phyloP scores from a whole-genome alignment of 2,113 vertebrate species.

The Cromileptes altivelis region DNA sequence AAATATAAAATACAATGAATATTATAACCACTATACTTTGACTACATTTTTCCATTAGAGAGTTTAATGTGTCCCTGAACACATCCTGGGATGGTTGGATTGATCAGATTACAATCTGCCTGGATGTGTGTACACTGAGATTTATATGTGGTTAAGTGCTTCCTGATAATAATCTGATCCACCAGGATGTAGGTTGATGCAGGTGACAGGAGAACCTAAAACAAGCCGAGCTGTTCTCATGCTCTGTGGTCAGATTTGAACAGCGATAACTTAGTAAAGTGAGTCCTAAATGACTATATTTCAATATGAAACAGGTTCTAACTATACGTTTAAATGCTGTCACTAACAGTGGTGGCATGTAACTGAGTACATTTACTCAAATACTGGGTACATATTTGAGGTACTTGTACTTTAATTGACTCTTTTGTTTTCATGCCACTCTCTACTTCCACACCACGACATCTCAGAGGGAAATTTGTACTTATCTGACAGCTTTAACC shows the following conservation, averaged over 20 bases:
- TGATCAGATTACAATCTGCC: constrained; percentile 11
- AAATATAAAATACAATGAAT: too few species aligned
- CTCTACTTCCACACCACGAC: too few species aligned
- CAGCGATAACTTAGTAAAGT: not conserved
- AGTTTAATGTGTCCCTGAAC: not conserved
- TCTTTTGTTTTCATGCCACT: too few species aligned
- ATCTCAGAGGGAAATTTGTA: too few species aligned
- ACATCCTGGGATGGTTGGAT: not conserved
- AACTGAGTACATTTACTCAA: too few species aligned
- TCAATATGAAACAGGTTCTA: too few species aligned
- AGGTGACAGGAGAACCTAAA: not conserved
- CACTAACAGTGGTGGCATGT: too few species aligned
- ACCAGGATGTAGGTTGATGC: not conserved
- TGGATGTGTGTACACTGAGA: not conserved
- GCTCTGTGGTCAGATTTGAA: not conserved
- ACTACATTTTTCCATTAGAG: not conserved
- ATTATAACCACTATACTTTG: too few species aligned
- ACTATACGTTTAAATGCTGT: too few species aligned
- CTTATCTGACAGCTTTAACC: too few species aligned
- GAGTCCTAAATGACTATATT: not conserved
- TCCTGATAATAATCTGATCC: constrained; percentile 9
- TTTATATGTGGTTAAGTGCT: not conserved
- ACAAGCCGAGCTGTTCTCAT: constrained; percentile 9
- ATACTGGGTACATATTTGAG: too few species aligned
- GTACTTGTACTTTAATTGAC: too few species aligned